Percentiles rank a stretch among this genome's conserved stretches.
Evolutionary conservation across 2,113 vertebrate genomes (phyloP).

Genomic region (Vanacampus margaritifer): DNA sequence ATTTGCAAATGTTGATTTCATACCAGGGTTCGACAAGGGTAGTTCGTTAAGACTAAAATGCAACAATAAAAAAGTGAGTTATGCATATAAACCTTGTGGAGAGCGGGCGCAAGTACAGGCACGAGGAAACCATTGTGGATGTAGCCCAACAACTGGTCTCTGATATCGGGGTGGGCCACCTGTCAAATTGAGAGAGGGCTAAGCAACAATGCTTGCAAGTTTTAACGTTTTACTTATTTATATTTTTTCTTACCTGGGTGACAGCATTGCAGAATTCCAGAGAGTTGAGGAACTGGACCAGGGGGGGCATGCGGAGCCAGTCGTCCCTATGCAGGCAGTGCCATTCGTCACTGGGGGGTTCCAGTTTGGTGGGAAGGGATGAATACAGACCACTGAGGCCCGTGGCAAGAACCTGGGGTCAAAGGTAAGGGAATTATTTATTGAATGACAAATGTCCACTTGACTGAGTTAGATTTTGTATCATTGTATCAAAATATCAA

Average conservation of each 20-base stretch:
- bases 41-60: no score
- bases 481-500: no score
- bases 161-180: slow-evolving; percentile 90
- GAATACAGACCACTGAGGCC: slow-evolving; percentile 96
- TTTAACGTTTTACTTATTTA: slow-evolving; percentile 6
- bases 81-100: slow-evolving; percentile 86
- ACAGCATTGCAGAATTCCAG: slow-evolving; percentile 97
- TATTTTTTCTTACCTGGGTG: slow-evolving; percentile 81
- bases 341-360: slow-evolving; percentile 89
- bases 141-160: slow-evolving; percentile 89
- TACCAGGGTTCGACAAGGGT: no score
- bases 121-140: slow-evolving; percentile 97
- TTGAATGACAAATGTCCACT: no score
- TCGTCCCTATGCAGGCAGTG: slow-evolving; percentile 89
- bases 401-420: slow-evolving; percentile 86
- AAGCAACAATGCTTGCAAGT: neutral
- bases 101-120: slow-evolving; percentile 90
- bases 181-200: slow-evolving; percentile 43
- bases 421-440: neutral
- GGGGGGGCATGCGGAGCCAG: slow-evolving; percentile 84
- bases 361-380: slow-evolving; percentile 89
- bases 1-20: no score
- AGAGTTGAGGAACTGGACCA: slow-evolving; percentile 96
- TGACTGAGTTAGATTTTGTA: no score
- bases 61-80: neutral